phyloP scores from a whole-genome alignment of 1,140 invertebrate species.

The Sitophilus oryzae region DNA sequence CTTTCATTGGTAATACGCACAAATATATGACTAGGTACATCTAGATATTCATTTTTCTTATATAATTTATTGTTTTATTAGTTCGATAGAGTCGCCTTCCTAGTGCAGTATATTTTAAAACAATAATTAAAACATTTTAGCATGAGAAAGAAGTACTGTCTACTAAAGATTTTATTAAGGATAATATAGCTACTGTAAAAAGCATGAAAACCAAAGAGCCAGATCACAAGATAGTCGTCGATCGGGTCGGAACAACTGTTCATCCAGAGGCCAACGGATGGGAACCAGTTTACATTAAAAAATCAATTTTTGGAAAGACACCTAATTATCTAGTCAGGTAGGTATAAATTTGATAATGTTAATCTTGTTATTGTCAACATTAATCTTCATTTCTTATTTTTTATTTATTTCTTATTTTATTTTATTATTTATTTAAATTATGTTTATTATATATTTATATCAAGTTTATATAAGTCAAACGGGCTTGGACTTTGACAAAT shows the following conservation, averaged over 20 bases:
- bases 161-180: conserved; percentile 22
- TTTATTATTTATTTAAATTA: neutral
- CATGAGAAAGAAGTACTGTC: conserved; percentile 8
- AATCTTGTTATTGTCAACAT: neutral
- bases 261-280: conserved; percentile 33
- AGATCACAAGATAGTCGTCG: conserved; percentile 39
- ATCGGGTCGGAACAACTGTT: conserved; percentile 45
- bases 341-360: neutral
- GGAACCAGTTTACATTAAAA: conserved; percentile 36
- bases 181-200: conserved; percentile 47
- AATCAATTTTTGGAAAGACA: conserved; percentile 33
- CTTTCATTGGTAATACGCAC: neutral
- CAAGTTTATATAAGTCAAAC: too few species aligned
- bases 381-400: neutral
- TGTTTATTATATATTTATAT: too few species aligned
- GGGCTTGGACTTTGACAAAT: too few species aligned
- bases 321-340: conserved; percentile 32
- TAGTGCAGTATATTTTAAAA: neutral
- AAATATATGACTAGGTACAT: neutral
- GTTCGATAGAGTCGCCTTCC: too few species aligned
- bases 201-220: conserved; percentile 48
- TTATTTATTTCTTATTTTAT: neutral
- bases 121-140: neutral
- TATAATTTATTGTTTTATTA: neutral
- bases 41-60: neutral